phyloP scores from a whole-genome alignment of 2,113 vertebrate genomes.

The Actenoides hombroni region DNA sequence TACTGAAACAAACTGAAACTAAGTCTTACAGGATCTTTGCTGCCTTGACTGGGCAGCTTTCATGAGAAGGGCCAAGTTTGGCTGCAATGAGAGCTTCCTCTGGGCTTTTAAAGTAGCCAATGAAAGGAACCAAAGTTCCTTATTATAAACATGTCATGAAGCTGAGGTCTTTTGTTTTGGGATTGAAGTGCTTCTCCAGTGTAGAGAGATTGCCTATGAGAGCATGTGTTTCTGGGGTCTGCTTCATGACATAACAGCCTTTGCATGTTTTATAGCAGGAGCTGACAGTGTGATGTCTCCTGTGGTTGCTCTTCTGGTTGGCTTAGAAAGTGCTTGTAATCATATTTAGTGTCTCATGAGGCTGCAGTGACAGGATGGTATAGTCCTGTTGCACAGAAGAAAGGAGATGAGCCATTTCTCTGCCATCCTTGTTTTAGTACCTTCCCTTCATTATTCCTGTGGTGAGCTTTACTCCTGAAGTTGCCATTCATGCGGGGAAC shows the following conservation, averaged over 20 bases:
- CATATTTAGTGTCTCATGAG: neutral
- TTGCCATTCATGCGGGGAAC: neutral
- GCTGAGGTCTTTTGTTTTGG: neutral
- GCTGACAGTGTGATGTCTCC: neutral
- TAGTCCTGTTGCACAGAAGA: neutral
- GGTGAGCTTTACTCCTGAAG: neutral
- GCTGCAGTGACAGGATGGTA: neutral
- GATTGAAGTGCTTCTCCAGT: neutral
- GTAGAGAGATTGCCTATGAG: neutral
- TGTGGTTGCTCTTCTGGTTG: neutral
- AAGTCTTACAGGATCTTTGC: neutral
- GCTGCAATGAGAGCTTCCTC: neutral
- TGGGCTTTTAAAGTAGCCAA: neutral
- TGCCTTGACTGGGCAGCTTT: neutral
- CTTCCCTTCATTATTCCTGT: neutral
- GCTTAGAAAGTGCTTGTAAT: neutral
- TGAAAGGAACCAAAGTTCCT: neutral
- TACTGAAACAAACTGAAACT: conserved; percentile 28
- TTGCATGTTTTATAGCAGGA: neutral
- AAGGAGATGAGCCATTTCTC: neutral
- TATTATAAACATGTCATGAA: neutral
- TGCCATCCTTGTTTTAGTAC: neutral
- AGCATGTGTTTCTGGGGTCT: neutral
- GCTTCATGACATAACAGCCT: neutral
- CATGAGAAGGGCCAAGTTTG: neutral